Conservation (phyloP, 2,888 invertebrate species). For the Arctia plantaginis region DNA sequence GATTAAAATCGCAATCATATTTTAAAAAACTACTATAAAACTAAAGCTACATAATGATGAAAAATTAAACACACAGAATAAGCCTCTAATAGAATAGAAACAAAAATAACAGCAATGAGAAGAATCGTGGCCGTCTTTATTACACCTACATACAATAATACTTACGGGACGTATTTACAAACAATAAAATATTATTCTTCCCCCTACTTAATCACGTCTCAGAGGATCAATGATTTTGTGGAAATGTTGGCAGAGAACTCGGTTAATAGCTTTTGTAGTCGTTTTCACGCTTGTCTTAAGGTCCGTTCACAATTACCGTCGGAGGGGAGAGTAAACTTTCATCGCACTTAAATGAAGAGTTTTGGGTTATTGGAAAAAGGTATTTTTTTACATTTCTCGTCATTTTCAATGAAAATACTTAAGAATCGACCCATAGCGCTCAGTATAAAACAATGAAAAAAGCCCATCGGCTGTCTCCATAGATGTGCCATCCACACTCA, state of each 20-base stretch:
- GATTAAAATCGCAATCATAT: no score
- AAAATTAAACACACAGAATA: not conserved
- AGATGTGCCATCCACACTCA: not conserved
- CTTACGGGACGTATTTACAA: not conserved
- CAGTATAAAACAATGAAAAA: not conserved
- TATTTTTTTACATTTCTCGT: no score
- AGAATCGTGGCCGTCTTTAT: not conserved
- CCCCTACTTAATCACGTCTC: not conserved
- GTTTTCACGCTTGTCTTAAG: not conserved
- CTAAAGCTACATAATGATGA: not conserved
- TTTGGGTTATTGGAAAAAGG: no score
- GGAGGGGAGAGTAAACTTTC: no score
- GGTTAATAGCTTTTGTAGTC: not conserved
- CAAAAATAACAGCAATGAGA: not conserved
- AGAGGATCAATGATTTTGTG: not conserved
- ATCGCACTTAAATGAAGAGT: not conserved
- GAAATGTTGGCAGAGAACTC: not conserved
- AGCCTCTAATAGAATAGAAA: not conserved
- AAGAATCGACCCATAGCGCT: not conserved
- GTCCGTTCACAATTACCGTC: not conserved
- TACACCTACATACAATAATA: not conserved
- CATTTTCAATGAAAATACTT: not conserved
- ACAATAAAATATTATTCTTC: conserved; percentile 1
- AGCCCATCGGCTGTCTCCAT: not conserved
- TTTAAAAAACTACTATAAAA: not conserved